Base-by-base conservation (phyloP, 1,140 invertebrate species). In the Trachymyrmex septentrionalis region DNA sequence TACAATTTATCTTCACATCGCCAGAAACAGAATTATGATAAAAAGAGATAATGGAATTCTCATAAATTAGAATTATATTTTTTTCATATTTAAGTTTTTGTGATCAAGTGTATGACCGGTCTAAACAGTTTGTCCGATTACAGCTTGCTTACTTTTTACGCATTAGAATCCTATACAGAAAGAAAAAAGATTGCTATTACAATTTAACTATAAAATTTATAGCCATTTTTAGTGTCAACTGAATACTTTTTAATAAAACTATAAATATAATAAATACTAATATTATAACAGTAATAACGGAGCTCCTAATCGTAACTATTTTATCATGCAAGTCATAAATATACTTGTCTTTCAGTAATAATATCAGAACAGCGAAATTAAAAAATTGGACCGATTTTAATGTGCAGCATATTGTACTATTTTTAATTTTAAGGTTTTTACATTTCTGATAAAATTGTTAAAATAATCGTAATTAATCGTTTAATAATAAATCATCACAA, bases 91-190 rank as follows among this genome's bases (percentile, higher is more conserved):
- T 73, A 73, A 19, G 1, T 63, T 12, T 55, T 67, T 55, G 77
- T 30, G n/a, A 57, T 24, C 27, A 14, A 55, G 14, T 67, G 63
- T 55, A 69, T 55, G n/a, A 16, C 10, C 48, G 48, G 19, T 38
- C 63, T 80, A 80, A 66, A 80, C 14, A 48, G 63, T 53, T 80
- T 9, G 69, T 80, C 63, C 63, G 77, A 80, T 80, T 80, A 80
- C 27, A 67, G 55, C 27, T 48, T 63, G 77, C 67, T 80, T 80
- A 69, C 27, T 80, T 69, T 55, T 53, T 80, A 55, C 34, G 21
- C 64, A 77, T 63, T 64, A 63, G 4, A 76, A 76, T 77, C 6
- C 19, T 61, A 38, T 38, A 38, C 0, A 38, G 0, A 38, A 10
- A 44, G 38, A 44, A 44, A 12, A 44, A 12, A 44, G 3, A 9